Conservation (phyloP, 1,140 invertebrate species). For the Papilio helenus region DNA sequence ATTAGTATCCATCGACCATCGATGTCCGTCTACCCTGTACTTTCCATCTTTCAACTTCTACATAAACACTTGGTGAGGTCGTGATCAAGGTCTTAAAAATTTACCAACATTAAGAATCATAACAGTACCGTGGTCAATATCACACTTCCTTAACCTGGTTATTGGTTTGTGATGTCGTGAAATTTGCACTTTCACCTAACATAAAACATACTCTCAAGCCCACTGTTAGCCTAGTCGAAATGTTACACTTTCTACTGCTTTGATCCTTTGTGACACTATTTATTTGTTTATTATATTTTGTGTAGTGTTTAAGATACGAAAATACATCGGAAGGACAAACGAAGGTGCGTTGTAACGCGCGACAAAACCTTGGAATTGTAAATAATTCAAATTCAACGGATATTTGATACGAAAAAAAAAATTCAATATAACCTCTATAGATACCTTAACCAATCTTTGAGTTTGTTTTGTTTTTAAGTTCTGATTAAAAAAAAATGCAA, state of each 20-base stretch:
- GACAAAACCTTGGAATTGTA: neutral
- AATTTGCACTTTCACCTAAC: neutral
- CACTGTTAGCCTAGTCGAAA: neutral
- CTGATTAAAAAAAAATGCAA: neutral
- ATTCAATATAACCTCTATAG: neutral
- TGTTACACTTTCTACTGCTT: constrained; percentile 4
- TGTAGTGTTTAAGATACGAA: neutral
- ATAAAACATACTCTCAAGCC: neutral
- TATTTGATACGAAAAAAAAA: neutral
- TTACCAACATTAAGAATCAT: too few relatives aligned
- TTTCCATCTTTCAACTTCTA: too few relatives aligned
- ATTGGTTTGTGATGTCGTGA: neutral
- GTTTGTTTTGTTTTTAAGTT: neutral
- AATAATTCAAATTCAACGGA: neutral
- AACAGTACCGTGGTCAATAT: neutral
- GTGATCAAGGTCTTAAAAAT: too few relatives aligned
- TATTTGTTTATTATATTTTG: neutral
- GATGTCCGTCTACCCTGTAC: neutral
- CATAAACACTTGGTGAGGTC: too few relatives aligned
- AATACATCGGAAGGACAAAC: neutral
- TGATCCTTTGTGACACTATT: neutral
- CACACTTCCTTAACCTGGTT: neutral
- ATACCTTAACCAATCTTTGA: neutral
- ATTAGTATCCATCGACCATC: neutral
- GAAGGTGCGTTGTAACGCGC: neutral